A percentile compares a stretch with the other conserved stretches of the same genome.
Conservation (phyloP, 2,113 vertebrate genomes). For the Paracanthobrama guichenoti region DNA sequence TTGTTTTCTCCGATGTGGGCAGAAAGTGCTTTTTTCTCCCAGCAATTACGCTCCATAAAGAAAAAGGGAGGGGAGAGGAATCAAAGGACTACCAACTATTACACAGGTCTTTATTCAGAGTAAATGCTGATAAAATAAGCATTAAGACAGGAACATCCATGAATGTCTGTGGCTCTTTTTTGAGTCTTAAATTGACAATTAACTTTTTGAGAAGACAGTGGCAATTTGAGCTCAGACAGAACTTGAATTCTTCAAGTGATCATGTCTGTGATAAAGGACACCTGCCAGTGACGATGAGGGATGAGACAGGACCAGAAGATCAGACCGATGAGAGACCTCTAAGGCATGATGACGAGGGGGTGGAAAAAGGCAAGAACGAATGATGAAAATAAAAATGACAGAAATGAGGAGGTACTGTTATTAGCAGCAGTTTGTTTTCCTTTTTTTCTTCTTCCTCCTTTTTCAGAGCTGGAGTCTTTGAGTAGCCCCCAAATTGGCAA, state of each 20-base stretch:
- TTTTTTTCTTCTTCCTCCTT: conserved; percentile 51
- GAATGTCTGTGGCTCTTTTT: conserved; percentile 44
- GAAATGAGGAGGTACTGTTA: conserved; percentile 64
- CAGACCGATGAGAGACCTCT: conserved; percentile 43
- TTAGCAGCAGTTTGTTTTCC: conserved; percentile 67
- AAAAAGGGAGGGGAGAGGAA: conserved; percentile 49
- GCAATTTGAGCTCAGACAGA: conserved; percentile 20
- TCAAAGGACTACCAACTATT: conserved; percentile 54
- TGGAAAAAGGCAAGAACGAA: background rate
- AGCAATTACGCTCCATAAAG: conserved; percentile 9
- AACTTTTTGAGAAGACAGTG: background rate
- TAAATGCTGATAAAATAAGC: conserved; percentile 58
- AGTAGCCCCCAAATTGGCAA: conserved; percentile 68
- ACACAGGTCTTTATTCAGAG: conserved; percentile 61
- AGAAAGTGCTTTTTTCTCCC: conserved; percentile 41
- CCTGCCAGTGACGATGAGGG: conserved; percentile 41
- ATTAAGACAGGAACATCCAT: conserved; percentile 50
- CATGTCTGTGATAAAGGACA: background rate
- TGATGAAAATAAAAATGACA: conserved; percentile 36
- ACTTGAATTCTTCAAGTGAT: background rate
- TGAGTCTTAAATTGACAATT: background rate
- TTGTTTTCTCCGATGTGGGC: background rate
- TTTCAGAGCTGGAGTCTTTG: conserved; percentile 42
- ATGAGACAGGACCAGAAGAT: conserved; percentile 43
- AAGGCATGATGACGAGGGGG: conserved; percentile 50